A percentile compares a stretch with the other conserved stretches of the same genome.
These are phyloP conservation scores for Parotia lawesii DNA, from an alignment of 2,113 vertebrate species.

Conservation along the genomic window DNA sequence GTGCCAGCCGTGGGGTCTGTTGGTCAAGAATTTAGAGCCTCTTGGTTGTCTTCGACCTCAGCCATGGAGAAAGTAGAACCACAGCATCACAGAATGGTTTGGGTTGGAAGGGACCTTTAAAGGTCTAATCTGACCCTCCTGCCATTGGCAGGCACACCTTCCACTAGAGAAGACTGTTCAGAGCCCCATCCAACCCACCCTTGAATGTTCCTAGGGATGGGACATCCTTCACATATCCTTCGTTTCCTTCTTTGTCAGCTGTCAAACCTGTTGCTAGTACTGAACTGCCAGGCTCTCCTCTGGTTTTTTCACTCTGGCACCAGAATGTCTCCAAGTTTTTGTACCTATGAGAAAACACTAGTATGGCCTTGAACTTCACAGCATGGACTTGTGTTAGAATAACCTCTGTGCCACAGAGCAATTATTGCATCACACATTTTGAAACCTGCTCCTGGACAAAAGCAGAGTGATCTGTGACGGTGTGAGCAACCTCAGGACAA, in stretches of 20 bases:
- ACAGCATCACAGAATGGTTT: background rate
- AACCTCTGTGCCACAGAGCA: background rate
- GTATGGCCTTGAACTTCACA: background rate
- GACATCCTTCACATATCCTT: background rate
- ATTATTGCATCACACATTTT: background rate
- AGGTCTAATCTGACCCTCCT: background rate
- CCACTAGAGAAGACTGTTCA: background rate
- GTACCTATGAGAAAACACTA: background rate
- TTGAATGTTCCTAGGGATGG: background rate
- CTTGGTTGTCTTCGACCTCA: background rate
- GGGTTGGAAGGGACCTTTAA: background rate
- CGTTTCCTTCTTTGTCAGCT: background rate
- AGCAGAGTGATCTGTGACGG: background rate
- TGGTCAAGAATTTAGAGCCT: background rate
- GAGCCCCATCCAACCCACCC: background rate
- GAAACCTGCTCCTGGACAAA: background rate
- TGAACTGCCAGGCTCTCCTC: background rate
- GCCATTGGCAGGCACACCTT: background rate
- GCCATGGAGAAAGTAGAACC: background rate
- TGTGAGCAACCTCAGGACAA: background rate
- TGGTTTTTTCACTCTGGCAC: background rate
- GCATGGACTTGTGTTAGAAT: background rate
- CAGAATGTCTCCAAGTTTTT: background rate
- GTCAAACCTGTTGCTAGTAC: background rate
- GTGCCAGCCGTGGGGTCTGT: background rate